These are phyloP conservation scores for Palythoa grandis DNA, from an alignment of 92 coral and sea anemone genomes.

Conservation along the genomic window DNA sequence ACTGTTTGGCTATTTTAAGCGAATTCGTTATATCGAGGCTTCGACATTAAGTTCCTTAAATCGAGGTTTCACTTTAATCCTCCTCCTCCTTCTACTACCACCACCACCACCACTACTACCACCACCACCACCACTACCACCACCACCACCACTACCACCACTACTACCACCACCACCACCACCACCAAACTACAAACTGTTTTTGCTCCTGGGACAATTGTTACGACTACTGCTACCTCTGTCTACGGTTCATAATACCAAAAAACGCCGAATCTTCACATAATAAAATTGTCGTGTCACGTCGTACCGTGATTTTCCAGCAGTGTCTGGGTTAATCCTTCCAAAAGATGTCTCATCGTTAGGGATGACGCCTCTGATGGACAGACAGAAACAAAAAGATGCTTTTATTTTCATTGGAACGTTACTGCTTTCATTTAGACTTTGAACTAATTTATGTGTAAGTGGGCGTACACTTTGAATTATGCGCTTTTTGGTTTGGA, in stretches of 20 bases:
- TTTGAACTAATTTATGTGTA: not conserved
- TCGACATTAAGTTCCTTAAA: no score
- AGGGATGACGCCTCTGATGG: conserved; percentile 16
- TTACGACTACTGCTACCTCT: not conserved
- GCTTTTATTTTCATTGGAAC: not conserved
- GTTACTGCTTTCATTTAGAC: not conserved
- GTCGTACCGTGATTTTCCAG: conserved; percentile 41
- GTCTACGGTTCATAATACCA: no score
- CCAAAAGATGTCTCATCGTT: conserved; percentile 79
- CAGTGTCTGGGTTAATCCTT: conserved; percentile 77
- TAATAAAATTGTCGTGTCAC: not conserved
- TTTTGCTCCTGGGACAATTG: not conserved
- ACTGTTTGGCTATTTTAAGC: no score
- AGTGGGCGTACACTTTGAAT: not conserved
- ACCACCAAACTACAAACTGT: not conserved
- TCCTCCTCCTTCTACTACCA: no score
- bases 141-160: not conserved
- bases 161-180: not conserved
- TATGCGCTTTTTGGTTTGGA: no score
- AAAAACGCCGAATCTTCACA: not conserved
- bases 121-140: not conserved
- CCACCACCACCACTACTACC: not conserved
- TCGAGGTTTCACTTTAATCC: no score
- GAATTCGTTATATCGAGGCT: no score
- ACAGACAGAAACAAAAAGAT: not conserved